Percentiles rank a stretch among this genome's conserved stretches.
These are phyloP conservation scores for Amphiprion clarkii DNA, from an alignment of 2,797 vertebrate species.

Conservation along the genomic window DNA sequence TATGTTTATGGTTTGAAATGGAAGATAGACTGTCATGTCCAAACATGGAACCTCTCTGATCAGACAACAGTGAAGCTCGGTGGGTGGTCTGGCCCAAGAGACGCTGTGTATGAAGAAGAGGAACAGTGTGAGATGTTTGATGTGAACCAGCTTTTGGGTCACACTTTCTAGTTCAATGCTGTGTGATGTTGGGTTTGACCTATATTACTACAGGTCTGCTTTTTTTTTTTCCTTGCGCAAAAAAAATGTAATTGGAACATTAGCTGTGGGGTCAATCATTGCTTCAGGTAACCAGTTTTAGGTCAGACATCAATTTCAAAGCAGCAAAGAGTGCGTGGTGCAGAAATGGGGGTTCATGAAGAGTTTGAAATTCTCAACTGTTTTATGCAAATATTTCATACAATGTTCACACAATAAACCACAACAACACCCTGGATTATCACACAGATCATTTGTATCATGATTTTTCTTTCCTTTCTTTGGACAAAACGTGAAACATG, in stretches of 20 bases:
- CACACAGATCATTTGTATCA: too few relatives aligned
- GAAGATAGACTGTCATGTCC: constrained; percentile 61
- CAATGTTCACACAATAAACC: too few relatives aligned
- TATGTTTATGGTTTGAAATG: constrained; percentile 60
- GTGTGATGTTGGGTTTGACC: background rate
- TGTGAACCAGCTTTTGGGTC: constrained; percentile 17
- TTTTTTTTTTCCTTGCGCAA: too few relatives aligned
- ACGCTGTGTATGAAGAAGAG: constrained; percentile 29
- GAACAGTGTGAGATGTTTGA: background rate
- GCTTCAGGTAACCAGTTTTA: background rate
- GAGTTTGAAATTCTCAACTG: too few relatives aligned
- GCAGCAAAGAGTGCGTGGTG: too few relatives aligned
- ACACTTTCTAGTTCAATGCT: constrained; percentile 2
- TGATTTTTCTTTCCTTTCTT: too few relatives aligned
- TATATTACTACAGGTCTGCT: background rate
- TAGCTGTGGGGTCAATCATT: background rate
- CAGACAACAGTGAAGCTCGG: constrained; percentile 23
- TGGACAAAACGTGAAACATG: too few relatives aligned
- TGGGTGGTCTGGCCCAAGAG: constrained; percentile 61
- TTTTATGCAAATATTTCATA: background rate
- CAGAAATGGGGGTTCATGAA: too few relatives aligned
- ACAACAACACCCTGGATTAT: too few relatives aligned
- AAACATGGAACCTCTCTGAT: constrained; percentile 63
- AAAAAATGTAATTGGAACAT: too few relatives aligned
- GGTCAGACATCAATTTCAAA: background rate